Percentiles rank a stretch among this genome's conserved stretches.
Evolutionary conservation across 1,140 invertebrate species (phyloP).

Genomic region (Drosophila teissieri): DNA sequence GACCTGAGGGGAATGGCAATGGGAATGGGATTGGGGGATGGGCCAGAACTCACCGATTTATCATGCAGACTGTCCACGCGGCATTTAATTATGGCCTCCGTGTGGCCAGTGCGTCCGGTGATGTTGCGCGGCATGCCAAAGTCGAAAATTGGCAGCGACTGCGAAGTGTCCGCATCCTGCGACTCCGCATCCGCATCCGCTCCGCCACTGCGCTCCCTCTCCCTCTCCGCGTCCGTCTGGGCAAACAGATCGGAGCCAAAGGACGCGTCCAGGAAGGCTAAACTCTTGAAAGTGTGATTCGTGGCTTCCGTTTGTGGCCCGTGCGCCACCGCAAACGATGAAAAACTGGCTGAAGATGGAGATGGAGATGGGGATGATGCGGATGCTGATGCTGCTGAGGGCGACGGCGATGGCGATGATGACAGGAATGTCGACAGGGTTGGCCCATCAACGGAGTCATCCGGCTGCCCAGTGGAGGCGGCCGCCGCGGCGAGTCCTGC

Average conservation of each 20-base stretch:
- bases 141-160: constrained; percentile 87
- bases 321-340: constrained; percentile 37
- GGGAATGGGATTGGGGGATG: neutral
- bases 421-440: constrained; percentile 45
- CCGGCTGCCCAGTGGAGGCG: constrained; percentile 38
- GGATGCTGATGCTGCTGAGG: constrained; percentile 1
- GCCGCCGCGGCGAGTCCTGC: constrained; percentile 50
- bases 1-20: neutral
- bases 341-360: constrained; percentile 8
- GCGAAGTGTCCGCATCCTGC: constrained; percentile 23
- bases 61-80: constrained; percentile 92
- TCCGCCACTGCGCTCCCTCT: constrained; percentile 1
- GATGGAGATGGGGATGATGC: neutral
- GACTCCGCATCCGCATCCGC: neutral
- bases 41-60: constrained; percentile 88
- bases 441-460: constrained; percentile 42
- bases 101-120: constrained; percentile 92
- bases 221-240: constrained; percentile 36
- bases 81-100: constrained; percentile 93
- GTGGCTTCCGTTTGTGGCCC: constrained; percentile 66
- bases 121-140: constrained; percentile 92
- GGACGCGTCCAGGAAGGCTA: constrained; percentile 65
- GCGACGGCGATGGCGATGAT: constrained; percentile 22
- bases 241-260: constrained; percentile 55
- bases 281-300: constrained; percentile 81